Evolutionary conservation across 2,888 invertebrate genomes (phyloP).

Genomic region (Tridacna crocea): DNA sequence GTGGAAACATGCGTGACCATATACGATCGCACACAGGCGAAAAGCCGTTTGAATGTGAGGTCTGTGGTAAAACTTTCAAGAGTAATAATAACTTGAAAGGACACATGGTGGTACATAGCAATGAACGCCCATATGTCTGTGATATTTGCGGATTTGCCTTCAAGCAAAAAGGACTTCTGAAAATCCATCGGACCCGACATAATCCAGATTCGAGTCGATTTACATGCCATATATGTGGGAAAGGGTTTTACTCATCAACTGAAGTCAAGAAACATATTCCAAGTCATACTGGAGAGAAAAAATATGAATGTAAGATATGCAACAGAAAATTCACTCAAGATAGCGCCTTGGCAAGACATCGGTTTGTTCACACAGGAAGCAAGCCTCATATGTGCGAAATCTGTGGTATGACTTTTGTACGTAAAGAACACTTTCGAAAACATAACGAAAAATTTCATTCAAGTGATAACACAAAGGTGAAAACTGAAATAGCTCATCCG

Average conservation of each 20-base stretch:
- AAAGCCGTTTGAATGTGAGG: slow-evolving; percentile 50
- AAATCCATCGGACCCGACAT: slow-evolving; percentile 9
- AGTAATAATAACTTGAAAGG: slow-evolving; percentile 53
- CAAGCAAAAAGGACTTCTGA: slow-evolving; percentile 37
- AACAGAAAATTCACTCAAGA: slow-evolving; percentile 47
- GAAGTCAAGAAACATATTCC: slow-evolving; percentile 63
- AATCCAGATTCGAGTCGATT: slow-evolving; percentile 36
- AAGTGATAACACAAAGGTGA: background rate
- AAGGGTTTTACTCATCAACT: slow-evolving; percentile 52
- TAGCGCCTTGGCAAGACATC: slow-evolving; percentile 51
- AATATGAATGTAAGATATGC: slow-evolving; percentile 58
- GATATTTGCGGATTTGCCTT: slow-evolving; percentile 60
- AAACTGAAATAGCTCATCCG: background rate
- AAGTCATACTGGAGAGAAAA: slow-evolving; percentile 62
- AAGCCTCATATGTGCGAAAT: slow-evolving; percentile 35
- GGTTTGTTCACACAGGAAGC: slow-evolving; percentile 34
- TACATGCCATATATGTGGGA: slow-evolving; percentile 58
- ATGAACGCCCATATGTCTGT: slow-evolving; percentile 61
- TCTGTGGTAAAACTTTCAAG: slow-evolving; percentile 51
- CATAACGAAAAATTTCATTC: slow-evolving; percentile 37
- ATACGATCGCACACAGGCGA: slow-evolving; percentile 48
- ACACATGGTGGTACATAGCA: slow-evolving; percentile 61
- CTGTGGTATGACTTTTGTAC: slow-evolving; percentile 29
- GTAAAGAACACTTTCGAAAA: slow-evolving; percentile 39
- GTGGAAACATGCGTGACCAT: slow-evolving; percentile 44